These are phyloP conservation scores for Scaptomyza graminum DNA, from an alignment of 1,140 invertebrate genomes.

Conservation along the genomic window DNA sequence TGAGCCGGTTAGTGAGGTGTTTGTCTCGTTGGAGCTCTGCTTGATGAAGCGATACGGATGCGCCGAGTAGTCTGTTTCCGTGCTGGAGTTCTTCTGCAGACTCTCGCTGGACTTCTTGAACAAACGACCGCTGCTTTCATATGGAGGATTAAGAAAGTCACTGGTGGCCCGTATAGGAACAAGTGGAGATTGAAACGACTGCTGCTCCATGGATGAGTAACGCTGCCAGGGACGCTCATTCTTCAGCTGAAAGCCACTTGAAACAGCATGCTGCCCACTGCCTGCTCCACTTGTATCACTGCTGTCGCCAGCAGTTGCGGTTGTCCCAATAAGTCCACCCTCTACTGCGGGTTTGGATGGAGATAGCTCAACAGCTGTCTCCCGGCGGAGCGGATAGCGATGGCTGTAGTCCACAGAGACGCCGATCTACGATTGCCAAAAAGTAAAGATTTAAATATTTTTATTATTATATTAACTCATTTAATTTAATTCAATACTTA, in stretches of 20 bases:
- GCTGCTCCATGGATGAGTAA: conserved; percentile 81
- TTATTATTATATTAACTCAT: no score
- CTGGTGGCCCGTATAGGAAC: conserved; percentile 75
- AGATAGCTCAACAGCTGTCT: conserved; percentile 82
- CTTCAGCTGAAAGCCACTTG: conserved; percentile 73
- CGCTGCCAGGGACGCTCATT: conserved; percentile 78
- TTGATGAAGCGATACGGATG: conserved; percentile 83
- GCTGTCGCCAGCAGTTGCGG: conserved; percentile 53
- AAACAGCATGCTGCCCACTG: conserved; percentile 49
- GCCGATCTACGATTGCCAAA: conserved; percentile 45
- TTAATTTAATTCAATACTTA: no score
- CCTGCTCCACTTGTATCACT: conserved; percentile 63
- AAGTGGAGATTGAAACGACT: conserved; percentile 68
- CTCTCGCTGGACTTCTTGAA: conserved; percentile 83
- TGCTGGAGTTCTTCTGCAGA: conserved; percentile 83
- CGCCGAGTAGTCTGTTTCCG: conserved; percentile 83
- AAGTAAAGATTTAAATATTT: neutral
- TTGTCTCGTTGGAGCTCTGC: conserved; percentile 83
- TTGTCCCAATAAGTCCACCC: conserved; percentile 57
- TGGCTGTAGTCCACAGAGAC: conserved; percentile 77
- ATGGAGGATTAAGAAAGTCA: conserved; percentile 79
- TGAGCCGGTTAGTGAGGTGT: conserved; percentile 80
- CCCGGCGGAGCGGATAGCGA: conserved; percentile 77
- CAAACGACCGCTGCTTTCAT: conserved; percentile 66
- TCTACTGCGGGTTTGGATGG: conserved; percentile 76